Conservation (phyloP, 2,113 vertebrate species). For the Neolamprologus modestus region DNA sequence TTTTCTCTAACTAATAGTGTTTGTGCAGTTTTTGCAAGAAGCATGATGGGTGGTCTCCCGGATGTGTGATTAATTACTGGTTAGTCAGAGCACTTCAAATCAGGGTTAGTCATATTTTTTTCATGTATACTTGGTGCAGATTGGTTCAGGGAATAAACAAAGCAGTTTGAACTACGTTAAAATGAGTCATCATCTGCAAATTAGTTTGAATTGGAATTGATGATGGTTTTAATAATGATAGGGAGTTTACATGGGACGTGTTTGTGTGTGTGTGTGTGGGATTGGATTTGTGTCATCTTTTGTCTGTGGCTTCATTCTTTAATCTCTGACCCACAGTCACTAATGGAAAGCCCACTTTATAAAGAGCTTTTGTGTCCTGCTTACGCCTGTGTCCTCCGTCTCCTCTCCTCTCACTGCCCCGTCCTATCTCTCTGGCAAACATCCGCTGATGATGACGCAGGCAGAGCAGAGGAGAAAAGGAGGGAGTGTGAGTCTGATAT, state of each 20-base stretch:
- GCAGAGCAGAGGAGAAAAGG: not conserved
- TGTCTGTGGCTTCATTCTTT: not conserved
- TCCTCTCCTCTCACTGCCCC: not conserved
- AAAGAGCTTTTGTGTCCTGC: slow-evolving; percentile 7
- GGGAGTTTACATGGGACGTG: not conserved
- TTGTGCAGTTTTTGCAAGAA: not conserved
- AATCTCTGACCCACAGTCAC: not conserved
- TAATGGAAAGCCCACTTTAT: slow-evolving; percentile 5
- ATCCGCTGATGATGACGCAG: slow-evolving; percentile 53
- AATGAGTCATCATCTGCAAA: not conserved
- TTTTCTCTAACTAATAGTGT: not conserved
- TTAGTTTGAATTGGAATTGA: not conserved
- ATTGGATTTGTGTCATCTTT: slow-evolving; percentile 6
- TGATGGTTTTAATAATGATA: not conserved
- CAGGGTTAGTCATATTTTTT: not conserved
- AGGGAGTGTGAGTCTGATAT: not conserved
- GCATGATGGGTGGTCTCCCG: not conserved
- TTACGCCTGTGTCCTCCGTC: slow-evolving; percentile 2
- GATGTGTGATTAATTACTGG: not conserved
- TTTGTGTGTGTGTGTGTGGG: not conserved
- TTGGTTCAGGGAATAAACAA: not conserved
- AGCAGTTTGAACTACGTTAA: not conserved
- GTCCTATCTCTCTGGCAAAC: slow-evolving; percentile 36
- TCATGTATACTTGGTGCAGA: not conserved
- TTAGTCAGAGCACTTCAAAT: not conserved